These are phyloP conservation scores for Lasioglossum vierecki DNA, from an alignment of 2,888 invertebrate species.

Conservation along the genomic window DNA sequence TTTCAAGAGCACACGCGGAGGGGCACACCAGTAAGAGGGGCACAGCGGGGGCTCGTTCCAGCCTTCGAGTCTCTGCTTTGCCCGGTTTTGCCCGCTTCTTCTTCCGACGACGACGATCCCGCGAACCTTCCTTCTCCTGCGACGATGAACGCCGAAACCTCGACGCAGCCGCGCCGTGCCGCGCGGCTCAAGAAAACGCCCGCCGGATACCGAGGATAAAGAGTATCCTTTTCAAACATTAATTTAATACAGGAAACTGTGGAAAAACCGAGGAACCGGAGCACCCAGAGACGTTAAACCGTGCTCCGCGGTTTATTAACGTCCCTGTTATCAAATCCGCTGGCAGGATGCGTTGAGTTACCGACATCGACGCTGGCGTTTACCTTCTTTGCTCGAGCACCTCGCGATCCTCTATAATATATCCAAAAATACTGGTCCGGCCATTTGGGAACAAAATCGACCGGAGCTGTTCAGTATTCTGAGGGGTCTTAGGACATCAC, in stretches of 20 bases:
- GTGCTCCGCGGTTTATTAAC: constrained; percentile 42
- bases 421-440: not conserved
- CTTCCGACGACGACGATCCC: not conserved
- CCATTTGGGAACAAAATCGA: not conserved
- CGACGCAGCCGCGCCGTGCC: not conserved
- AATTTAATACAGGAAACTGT: constrained; percentile 43
- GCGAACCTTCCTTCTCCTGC: not conserved
- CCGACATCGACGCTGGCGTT: not conserved
- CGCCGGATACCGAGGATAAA: constrained; percentile 27
- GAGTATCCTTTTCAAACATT: constrained; percentile 58
- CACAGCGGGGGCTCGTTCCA: constrained; percentile 38
- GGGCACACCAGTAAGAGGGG: not conserved
- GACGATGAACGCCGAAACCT: not conserved
- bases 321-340: constrained; percentile 1
- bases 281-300: constrained; percentile 19
- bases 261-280: constrained; percentile 23
- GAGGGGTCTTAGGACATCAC: not conserved
- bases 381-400: not conserved
- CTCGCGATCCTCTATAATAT: not conserved
- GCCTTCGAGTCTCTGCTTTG: constrained; percentile 7
- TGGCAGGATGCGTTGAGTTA: constrained; percentile 1
- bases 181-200: constrained; percentile 42
- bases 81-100: not conserved
- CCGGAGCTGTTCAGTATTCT: not conserved
- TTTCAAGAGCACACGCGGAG: constrained; percentile 63